Evolutionary conservation across 2,888 invertebrate genomes (phyloP).

Genomic region (Quadroppia sp.): DNA sequence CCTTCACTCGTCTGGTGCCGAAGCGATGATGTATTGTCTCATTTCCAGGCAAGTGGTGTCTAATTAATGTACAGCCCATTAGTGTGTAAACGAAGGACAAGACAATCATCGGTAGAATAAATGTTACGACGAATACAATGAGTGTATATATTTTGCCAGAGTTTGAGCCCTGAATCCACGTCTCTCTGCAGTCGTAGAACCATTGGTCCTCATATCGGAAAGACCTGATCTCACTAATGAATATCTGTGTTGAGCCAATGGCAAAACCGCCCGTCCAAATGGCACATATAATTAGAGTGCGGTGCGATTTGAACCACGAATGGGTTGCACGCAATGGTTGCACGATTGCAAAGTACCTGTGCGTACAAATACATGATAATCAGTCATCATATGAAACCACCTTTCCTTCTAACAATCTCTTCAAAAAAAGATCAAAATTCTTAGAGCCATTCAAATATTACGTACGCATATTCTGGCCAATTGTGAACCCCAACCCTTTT

Average conservation of each 20-base stretch:
- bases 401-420: too few species aligned
- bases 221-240: constrained; percentile 51
- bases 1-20: constrained; percentile 46
- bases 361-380: too few species aligned
- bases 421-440: too few species aligned
- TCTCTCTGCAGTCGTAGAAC: constrained; percentile 46
- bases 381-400: too few species aligned
- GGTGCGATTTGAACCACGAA: constrained; percentile 53
- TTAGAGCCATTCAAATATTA: too few species aligned
- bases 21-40: constrained; percentile 54
- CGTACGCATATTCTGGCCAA: too few species aligned
- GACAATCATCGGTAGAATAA: constrained; percentile 54
- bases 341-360: constrained; percentile 52
- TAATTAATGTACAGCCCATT: constrained; percentile 55
- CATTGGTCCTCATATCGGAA: constrained; percentile 48
- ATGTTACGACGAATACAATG: constrained; percentile 51
- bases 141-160: constrained; percentile 49
- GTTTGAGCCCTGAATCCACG: constrained; percentile 40
- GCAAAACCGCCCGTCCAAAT: constrained; percentile 55
- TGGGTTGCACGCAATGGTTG: constrained; percentile 53
- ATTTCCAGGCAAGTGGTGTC: constrained; percentile 55
- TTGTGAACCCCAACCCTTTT: too few species aligned
- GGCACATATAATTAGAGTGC: constrained; percentile 52
- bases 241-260: constrained; percentile 54
- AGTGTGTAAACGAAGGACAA: constrained; percentile 54